These are phyloP conservation scores for Tyto alba DNA, from an alignment of 2,113 vertebrate genomes.

Conservation along the genomic window DNA sequence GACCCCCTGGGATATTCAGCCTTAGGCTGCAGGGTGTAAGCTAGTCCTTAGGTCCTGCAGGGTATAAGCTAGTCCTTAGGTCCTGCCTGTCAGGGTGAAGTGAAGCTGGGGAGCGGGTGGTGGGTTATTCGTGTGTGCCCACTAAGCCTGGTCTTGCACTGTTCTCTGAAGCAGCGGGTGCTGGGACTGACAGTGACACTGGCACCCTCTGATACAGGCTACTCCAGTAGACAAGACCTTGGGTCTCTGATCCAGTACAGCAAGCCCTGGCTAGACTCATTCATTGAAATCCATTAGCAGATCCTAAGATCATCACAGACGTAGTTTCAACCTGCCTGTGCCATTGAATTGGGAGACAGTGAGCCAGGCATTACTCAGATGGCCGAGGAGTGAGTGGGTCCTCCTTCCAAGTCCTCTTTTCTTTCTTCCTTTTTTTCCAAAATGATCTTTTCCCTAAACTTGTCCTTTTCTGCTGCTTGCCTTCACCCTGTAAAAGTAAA, in stretches of 20 bases:
- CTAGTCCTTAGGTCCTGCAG: not conserved
- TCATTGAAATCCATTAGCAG: not conserved
- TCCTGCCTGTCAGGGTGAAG: not conserved
- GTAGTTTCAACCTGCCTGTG: not conserved
- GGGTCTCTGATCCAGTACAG: not conserved
- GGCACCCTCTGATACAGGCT: not conserved
- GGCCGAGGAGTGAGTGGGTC: not conserved
- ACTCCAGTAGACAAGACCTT: not conserved
- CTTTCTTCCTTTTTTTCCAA: not conserved
- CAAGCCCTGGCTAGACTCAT: not conserved
- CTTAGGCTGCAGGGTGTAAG: not conserved
- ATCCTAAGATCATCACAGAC: not conserved
- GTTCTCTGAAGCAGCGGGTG: rapidly evolving
- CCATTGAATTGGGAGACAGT: not conserved
- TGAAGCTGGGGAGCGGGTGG: not conserved
- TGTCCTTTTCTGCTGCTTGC: not conserved
- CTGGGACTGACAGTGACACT: not conserved
- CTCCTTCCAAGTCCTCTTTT: not conserved
- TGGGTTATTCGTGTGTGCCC: rapidly evolving
- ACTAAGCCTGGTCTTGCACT: rapidly evolving
- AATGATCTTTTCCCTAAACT: not conserved
- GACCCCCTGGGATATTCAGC: not conserved
- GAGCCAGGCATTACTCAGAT: not conserved
- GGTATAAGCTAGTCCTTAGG: not conserved
- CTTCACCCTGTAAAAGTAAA: not conserved